Evolutionary conservation across 2,888 invertebrate genomes (phyloP), one percentile per base, ranked within the genome.

Genomic region (Troides helena): DNA sequence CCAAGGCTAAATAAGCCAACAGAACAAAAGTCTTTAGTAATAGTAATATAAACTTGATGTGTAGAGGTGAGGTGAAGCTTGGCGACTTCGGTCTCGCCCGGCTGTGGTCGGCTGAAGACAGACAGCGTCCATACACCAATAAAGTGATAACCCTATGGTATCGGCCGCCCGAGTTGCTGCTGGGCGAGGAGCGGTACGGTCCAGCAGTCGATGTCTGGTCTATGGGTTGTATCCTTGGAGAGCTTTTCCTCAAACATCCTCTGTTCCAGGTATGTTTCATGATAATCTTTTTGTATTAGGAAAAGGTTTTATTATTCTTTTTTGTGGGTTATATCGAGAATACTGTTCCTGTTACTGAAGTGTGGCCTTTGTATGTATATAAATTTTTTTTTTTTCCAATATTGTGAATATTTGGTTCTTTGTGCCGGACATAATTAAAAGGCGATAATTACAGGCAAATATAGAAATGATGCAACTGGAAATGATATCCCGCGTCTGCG

Each of bases 141-240:
- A 99, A 99, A 89, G 95, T 99, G 62, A 99, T 99, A 80, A 99
- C 99, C 8, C 92, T 99, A 73, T 99, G 99, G 99, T 99, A 99
- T 93, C 95, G 99, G 14, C 99, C 99, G 50, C 99, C 99, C 0
- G 99, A 99, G 86, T 93, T 99, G 72, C 92, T 99, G 73, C 93
- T 99, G 50, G 99, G 99, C 5, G 99, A 99, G 92, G 99, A 99
- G 91, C 94, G 95, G 12, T 99, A 99, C 86, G 99, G 99, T 0
- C 98, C 99, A 0, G 97, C 99, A 0, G 98, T 99, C 72, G 99
- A 99, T 90, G 98, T 99, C 10, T 99, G 99, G 99, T 99, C 99
- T 83, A 99, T 99, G 91, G 99, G 99, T 80, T 99, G 99, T 86
- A 99, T 99, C 78, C 94, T 99, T 64, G 99, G 99, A 14, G 99